These are phyloP conservation scores for Synergus laeviventris DNA, from an alignment of 2,888 invertebrate genomes.

Conservation along the genomic window DNA sequence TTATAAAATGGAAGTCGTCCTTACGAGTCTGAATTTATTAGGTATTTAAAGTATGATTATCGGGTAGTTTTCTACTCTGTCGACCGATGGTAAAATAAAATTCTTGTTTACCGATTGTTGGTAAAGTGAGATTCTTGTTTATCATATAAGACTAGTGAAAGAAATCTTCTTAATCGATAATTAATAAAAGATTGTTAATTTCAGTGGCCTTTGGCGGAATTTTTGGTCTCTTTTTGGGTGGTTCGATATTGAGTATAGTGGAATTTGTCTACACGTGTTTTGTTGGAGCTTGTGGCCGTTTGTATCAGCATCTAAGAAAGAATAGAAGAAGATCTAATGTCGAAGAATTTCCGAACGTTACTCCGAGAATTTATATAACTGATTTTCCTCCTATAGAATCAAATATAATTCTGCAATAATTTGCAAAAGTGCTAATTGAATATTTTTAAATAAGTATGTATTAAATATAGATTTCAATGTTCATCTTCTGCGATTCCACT, in stretches of 20 bases:
- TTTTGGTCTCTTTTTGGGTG: slow-evolving; percentile 76
- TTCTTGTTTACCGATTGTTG: too few relatives aligned
- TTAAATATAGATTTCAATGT: too few relatives aligned
- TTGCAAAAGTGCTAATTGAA: not conserved
- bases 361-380: not conserved
- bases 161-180: not conserved
- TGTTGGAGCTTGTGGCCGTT: not conserved
- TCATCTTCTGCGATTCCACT: too few relatives aligned
- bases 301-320: not conserved
- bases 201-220: slow-evolving; percentile 76
- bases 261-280: slow-evolving; percentile 71
- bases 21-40: slow-evolving; percentile 76
- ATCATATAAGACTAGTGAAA: not conserved
- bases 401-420: not conserved
- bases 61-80: too few relatives aligned
- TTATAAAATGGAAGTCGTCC: slow-evolving; percentile 75
- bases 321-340: not conserved
- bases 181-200: slow-evolving; percentile 4
- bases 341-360: not conserved
- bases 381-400: slow-evolving; percentile 7
- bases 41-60: slow-evolving; percentile 61
- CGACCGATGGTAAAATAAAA: too few relatives aligned
- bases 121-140: not conserved
- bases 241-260: slow-evolving; percentile 74
- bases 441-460: not conserved